Evolutionary conservation across 37 sponge, comb jelly and placozoan species (phyloP).

Genomic region (Petrosia ficiformis): DNA sequence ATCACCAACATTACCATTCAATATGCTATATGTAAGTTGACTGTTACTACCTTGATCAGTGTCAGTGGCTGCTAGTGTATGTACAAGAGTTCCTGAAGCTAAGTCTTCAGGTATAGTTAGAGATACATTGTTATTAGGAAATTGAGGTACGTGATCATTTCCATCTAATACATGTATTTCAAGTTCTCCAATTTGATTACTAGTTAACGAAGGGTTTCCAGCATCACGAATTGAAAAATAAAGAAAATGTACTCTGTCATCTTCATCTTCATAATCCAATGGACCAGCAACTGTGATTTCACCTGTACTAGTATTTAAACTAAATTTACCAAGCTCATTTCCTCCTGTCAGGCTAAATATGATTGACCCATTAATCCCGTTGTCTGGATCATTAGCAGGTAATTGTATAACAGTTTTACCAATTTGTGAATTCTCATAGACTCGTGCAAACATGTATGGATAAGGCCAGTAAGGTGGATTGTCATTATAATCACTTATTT

Average conservation of each 20-base stretch:
- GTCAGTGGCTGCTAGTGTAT: conserved; percentile 22
- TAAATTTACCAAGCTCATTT: conserved; percentile 16
- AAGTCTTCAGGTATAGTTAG: conserved; percentile 19
- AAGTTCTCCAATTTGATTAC: conserved; percentile 20
- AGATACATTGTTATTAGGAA: neutral
- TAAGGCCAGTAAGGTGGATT: conserved; percentile 58
- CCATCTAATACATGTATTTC: conserved; percentile 36
- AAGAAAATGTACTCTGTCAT: conserved; percentile 2
- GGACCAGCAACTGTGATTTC: conserved; percentile 21
- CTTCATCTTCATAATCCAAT: conserved; percentile 47
- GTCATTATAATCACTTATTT: conserved; percentile 77
- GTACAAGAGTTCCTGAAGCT: conserved; percentile 12
- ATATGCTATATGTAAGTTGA: conserved; percentile 27
- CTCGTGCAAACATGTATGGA: conserved; percentile 44
- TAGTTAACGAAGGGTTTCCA: conserved; percentile 21
- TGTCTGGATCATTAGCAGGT: conserved; percentile 51
- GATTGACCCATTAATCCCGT: conserved; percentile 40
- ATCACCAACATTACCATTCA: conserved; percentile 24
- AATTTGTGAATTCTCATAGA: conserved; percentile 52
- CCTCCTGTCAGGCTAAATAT: conserved; percentile 21
- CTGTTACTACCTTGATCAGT: conserved; percentile 27
- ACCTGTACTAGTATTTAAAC: conserved; percentile 32
- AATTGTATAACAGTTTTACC: conserved; percentile 31
- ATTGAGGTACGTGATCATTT: conserved; percentile 42
- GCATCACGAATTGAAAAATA: conserved; percentile 31